Conservation (phyloP, 2,888 invertebrate genomes). For the Apodemia hepburni region DNA sequence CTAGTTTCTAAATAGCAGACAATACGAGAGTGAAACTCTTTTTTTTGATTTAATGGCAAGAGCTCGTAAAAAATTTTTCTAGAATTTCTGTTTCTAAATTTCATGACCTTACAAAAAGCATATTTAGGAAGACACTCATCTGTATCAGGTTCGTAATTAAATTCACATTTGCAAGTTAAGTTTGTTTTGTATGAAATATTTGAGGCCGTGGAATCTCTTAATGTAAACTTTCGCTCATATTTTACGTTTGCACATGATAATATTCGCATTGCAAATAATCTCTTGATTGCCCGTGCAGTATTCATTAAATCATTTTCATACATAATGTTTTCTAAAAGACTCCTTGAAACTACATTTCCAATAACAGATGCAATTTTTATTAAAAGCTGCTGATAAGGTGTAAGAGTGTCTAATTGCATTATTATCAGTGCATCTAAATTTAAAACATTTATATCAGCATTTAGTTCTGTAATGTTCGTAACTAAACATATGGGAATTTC, state of each 20-base stretch:
- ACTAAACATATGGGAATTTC: constrained; percentile 57
- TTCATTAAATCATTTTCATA: constrained; percentile 69
- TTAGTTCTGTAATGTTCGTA: constrained; percentile 53
- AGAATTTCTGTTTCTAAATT: constrained; percentile 74
- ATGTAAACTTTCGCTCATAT: constrained; percentile 35
- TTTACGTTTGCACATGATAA: constrained; percentile 71
- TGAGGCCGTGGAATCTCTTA: constrained; percentile 34
- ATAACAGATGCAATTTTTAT: constrained; percentile 81
- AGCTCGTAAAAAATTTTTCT: constrained; percentile 76
- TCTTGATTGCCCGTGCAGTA: constrained; percentile 75
- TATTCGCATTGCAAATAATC: constrained; percentile 75
- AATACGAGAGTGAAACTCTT: constrained; percentile 75
- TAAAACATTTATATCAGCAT: constrained; percentile 57
- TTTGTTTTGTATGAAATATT: constrained; percentile 33
- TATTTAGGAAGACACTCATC: constrained; percentile 66
- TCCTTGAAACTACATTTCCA: constrained; percentile 75
- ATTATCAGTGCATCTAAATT: constrained; percentile 70
- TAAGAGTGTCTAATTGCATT: constrained; percentile 78
- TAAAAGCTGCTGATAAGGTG: constrained; percentile 80
- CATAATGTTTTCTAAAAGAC: constrained; percentile 74
- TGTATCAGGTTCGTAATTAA: constrained; percentile 54
- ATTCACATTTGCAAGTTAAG: constrained; percentile 56
- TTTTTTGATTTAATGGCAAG: constrained; percentile 75
- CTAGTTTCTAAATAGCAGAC: constrained; percentile 72
- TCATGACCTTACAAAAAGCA: constrained; percentile 79